Percentiles rank a stretch among this genome's conserved stretches.
phyloP scores from a whole-genome alignment of 2,113 vertebrate species.

The Cathartes aura region DNA sequence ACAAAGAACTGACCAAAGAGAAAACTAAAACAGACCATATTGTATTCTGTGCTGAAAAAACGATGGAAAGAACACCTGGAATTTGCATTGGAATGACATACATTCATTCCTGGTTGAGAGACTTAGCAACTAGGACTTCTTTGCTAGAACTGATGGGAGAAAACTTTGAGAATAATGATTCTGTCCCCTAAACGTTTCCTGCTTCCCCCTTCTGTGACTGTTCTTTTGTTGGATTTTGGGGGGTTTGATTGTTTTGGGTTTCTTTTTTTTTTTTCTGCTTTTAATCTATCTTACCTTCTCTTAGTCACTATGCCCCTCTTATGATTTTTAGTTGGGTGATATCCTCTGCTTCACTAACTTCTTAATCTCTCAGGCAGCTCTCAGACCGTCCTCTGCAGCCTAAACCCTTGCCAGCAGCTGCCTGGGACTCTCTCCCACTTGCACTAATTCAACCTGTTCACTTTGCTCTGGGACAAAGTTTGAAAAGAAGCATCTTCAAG shows the following conservation, averaged over 20 bases:
- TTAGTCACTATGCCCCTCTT: not conserved
- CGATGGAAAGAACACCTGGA: not conserved
- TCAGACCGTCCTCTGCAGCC: not conserved
- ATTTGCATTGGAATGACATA: not conserved
- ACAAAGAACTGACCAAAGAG: not conserved
- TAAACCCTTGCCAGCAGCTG: not conserved
- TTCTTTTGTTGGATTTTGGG: not conserved
- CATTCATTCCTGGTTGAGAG: not conserved
- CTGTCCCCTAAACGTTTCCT: not conserved
- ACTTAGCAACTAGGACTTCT: not conserved
- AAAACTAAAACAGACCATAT: not conserved
- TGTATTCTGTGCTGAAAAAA: not conserved
- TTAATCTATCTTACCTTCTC: not conserved
- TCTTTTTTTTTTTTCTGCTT: fast-evolving
- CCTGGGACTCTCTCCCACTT: not conserved
- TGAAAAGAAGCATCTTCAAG: not conserved
- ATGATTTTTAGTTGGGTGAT: not conserved
- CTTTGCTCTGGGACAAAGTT: not conserved
- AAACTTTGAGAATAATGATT: not conserved
- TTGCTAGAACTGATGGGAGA: not conserved
- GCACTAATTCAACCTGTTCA: not conserved
- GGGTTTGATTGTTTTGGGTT: not conserved
- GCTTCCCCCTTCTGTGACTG: not conserved
- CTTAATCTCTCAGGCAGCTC: not conserved
- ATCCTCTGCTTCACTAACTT: not conserved